Conservation (phyloP, 2,888 invertebrate species). For the Ennomos quercinarius region DNA sequence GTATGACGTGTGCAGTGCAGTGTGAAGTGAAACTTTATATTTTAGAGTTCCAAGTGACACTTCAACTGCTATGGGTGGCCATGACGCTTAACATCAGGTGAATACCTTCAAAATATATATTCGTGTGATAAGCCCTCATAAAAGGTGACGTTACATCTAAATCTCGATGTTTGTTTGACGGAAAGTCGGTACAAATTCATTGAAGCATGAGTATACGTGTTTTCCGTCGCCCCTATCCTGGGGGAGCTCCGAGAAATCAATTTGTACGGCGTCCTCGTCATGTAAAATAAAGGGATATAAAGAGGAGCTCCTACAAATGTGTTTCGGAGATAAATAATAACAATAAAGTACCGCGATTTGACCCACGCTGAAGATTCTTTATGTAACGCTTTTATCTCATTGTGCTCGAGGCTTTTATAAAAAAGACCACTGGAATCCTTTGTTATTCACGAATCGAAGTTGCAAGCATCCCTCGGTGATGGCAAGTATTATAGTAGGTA, state of each 20-base stretch:
- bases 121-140: slow-evolving; percentile 20
- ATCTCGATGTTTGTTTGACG: slow-evolving; percentile 30
- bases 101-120: no score
- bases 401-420: slow-evolving; percentile 56
- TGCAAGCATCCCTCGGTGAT: slow-evolving; percentile 26
- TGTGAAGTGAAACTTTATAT: no score
- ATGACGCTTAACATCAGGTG: no score
- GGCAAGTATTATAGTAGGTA: no score
- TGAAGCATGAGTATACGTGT: slow-evolving; percentile 47
- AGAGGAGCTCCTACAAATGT: slow-evolving; percentile 60
- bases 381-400: slow-evolving; percentile 60
- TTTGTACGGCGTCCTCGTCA: slow-evolving; percentile 58
- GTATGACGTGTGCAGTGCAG: no score
- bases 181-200: slow-evolving; percentile 46
- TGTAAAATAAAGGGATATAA: slow-evolving; percentile 67
- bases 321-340: slow-evolving; percentile 70
- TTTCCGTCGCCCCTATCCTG: slow-evolving; percentile 47
- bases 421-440: slow-evolving; percentile 56
- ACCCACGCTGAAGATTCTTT: slow-evolving; percentile 62
- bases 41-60: no score
- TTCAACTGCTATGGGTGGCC: no score
- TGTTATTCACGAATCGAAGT: slow-evolving; percentile 57
- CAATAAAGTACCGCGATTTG: slow-evolving; percentile 67
- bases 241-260: slow-evolving; percentile 58
- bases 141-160: slow-evolving; percentile 21